Percentiles rank a stretch among this genome's conserved stretches.
Conservation (phyloP, 2,888 invertebrate species). For the Drosophila nr. perissopoda region DNA sequence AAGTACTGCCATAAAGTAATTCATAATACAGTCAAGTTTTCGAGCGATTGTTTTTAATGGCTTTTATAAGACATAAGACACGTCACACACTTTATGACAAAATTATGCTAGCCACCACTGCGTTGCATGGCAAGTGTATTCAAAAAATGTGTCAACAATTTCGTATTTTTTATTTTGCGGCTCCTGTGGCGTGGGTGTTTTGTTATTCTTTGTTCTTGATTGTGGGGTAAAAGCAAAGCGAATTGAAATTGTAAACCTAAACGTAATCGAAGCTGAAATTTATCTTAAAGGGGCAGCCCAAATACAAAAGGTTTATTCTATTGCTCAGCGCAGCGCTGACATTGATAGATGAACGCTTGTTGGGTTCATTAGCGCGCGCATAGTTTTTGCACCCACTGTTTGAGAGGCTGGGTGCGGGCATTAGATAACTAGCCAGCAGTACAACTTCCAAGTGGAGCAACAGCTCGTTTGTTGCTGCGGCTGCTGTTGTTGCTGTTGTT, state of each 20-base stretch:
- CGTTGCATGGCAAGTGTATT: neutral
- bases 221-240: conserved; percentile 71
- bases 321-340: conserved; percentile 47
- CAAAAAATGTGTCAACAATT: conserved; percentile 68
- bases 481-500: conserved; percentile 8
- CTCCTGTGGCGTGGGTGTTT: conserved; percentile 56
- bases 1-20: neutral
- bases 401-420: conserved; percentile 61
- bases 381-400: conserved; percentile 74
- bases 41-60: neutral
- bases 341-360: conserved; percentile 78
- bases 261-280: conserved; percentile 60
- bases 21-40: neutral
- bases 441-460: conserved; percentile 52
- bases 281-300: conserved; percentile 28
- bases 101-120: neutral
- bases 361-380: conserved; percentile 73
- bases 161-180: conserved; percentile 23
- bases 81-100: neutral
- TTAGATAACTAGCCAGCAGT: conserved; percentile 56
- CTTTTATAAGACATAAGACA: neutral
- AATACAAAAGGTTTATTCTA: conserved; percentile 71
- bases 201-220: conserved; percentile 73
- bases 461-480: conserved; percentile 25
- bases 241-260: conserved; percentile 56